Evolutionary conservation across 1,140 invertebrate genomes (phyloP), one percentile per base, ranked within the genome.

Genomic region (Coptotermes formosanus): DNA sequence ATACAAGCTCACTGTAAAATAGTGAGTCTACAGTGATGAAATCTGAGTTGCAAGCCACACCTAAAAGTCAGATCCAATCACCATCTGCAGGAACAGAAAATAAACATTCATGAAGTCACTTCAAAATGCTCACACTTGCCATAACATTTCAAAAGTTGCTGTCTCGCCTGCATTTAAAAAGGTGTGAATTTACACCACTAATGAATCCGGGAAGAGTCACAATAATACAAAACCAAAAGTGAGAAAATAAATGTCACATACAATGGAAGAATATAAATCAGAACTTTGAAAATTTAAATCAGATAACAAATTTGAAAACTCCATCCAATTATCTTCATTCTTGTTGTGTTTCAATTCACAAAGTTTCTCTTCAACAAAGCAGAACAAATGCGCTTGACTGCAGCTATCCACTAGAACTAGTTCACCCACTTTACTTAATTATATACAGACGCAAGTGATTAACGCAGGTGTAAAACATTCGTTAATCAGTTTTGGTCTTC

Each of bases 401-500:
- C 8, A 75, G 25, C 64, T 75, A 75, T 75, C 64, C 64, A 30
- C 64, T 75, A 14, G 8, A 75, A 75, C 64, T 75, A 75, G 64
- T 16, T 30, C n/a, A 75, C n/a, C 64, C 64, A 25, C 9, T 75
- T 30, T 30, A 16, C 21, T 64, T 75, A 30, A 55, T 21, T 55
- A 55, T 21, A 55, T 55, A 55, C 52, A 19, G 52, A 55, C 30
- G 64, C 64, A 75, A 30, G n/a, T 9, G 25, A 75, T 30, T 75
- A 75, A 75, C 64, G 64, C n/a, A n/a, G 9, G 3, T 75, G 64
- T 75, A 75, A 75, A 30, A 84, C 45, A 84, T 84, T 55, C 25
- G 59, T 48, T 52, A 52, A 84, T 84, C 48, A 21, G 45, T 55
- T 55, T 84, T 84, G 83, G 83, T 84, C 83, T 84, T 64, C 8